A percentile compares a stretch with the other conserved stretches of the same genome.
Evolutionary conservation across 2,797 vertebrate genomes (phyloP).

Genomic region (Bovichtus diacanthus): DNA sequence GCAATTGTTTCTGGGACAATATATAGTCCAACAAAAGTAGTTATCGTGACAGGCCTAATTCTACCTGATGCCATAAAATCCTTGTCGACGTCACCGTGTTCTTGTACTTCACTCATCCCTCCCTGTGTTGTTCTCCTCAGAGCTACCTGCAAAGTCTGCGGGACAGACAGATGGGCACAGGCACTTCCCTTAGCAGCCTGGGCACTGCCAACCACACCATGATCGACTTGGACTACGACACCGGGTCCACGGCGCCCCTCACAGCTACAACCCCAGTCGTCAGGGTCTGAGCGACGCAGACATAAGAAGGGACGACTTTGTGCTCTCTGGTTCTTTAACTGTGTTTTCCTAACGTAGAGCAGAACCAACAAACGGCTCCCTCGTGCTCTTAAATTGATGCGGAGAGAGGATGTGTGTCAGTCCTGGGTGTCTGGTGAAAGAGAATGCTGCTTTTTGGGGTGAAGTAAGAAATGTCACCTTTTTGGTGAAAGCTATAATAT

Average conservation of each 20-base stretch:
- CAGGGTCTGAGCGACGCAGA: slow-evolving; percentile 79
- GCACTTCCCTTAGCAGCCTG: slow-evolving; percentile 86
- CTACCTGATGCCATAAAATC: slow-evolving; percentile 11
- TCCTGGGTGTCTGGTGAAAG: slow-evolving; percentile 30
- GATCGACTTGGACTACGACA: slow-evolving; percentile 89
- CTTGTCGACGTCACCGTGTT: neutral
- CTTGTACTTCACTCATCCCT: slow-evolving; percentile 9
- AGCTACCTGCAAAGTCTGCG: slow-evolving; percentile 92
- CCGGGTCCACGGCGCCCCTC: slow-evolving; percentile 87
- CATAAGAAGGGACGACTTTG: slow-evolving; percentile 33
- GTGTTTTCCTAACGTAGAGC: slow-evolving; percentile 47
- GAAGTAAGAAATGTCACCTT: slow-evolving; percentile 17
- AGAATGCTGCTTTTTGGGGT: slow-evolving; percentile 37
- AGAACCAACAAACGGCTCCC: slow-evolving; percentile 27
- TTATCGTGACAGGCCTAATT: no score
- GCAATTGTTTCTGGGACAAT: no score
- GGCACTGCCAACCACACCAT: slow-evolving; percentile 82
- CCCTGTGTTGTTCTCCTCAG: slow-evolving; percentile 68
- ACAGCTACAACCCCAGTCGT: slow-evolving; percentile 82
- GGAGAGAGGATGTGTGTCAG: slow-evolving; percentile 5
- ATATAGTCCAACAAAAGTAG: no score
- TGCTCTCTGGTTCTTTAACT: slow-evolving; percentile 30
- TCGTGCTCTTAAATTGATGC: slow-evolving; percentile 15
- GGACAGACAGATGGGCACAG: slow-evolving; percentile 87
- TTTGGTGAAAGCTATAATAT: slow-evolving; percentile 60